phyloP scores from a whole-genome alignment of 2,888 invertebrate genomes.

The Caprella mutica region DNA sequence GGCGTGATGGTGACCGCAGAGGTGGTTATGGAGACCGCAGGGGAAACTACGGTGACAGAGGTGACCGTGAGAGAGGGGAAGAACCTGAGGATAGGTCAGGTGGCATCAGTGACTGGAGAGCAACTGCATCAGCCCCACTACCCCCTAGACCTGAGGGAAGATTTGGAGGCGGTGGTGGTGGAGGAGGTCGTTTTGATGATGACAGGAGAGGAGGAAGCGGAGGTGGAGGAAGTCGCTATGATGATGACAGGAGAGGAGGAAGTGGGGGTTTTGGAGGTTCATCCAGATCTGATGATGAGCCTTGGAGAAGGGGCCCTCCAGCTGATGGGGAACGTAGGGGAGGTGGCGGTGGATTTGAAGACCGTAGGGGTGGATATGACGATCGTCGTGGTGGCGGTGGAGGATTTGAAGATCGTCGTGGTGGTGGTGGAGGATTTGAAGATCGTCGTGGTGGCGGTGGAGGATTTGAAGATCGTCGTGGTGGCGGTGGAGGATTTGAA shows the following conservation, averaged over 20 bases:
- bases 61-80: slow-evolving; percentile 37
- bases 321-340: slow-evolving; percentile 9
- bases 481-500: slow-evolving; percentile 6
- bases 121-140: slow-evolving; percentile 22
- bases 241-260: slow-evolving; percentile 7
- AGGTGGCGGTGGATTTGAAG: slow-evolving; percentile 11
- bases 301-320: slow-evolving; percentile 5
- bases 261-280: slow-evolving; percentile 7
- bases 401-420: slow-evolving; percentile 1
- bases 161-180: slow-evolving; percentile 13
- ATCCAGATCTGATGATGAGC: slow-evolving; percentile 1
- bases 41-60: slow-evolving; percentile 17
- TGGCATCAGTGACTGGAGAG: slow-evolving; percentile 30
- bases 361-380: slow-evolving; percentile 10
- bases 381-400: not conserved
- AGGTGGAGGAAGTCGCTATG: slow-evolving; percentile 7
- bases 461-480: not conserved
- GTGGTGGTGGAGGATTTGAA: slow-evolving; percentile 12
- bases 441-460: slow-evolving; percentile 2
- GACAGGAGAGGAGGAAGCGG: slow-evolving; percentile 10
- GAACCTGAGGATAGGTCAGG: slow-evolving; percentile 26
- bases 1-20: slow-evolving; percentile 19
- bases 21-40: slow-evolving; percentile 9
- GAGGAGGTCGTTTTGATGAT: slow-evolving; percentile 14
- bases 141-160: too few relatives aligned